Percentiles rank a stretch among this genome's conserved stretches.
Evolutionary conservation across 2,797 vertebrate genomes (phyloP).

Genomic region (Darevskia mixta): DNA sequence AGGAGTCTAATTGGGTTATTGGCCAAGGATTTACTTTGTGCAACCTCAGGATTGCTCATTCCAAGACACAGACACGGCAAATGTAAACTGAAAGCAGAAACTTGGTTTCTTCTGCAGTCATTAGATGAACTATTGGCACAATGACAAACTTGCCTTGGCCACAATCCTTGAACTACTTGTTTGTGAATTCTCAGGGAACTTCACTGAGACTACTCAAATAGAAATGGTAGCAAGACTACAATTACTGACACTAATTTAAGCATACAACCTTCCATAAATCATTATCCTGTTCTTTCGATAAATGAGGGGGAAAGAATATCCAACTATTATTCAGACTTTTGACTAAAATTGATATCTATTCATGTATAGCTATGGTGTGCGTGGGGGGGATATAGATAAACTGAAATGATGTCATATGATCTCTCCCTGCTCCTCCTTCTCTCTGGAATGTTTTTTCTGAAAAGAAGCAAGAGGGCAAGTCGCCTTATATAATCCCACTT

Average conservation of each 20-base stretch:
- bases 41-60: constrained; percentile 40
- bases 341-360: background rate
- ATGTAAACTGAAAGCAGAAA: background rate
- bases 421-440: background rate
- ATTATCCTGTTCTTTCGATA: background rate
- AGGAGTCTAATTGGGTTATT: background rate
- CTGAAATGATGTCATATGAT: background rate
- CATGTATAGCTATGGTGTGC: background rate
- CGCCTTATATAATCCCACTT: background rate
- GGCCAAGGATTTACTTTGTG: accelerated
- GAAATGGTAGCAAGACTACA: background rate
- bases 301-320: accelerated
- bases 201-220: background rate
- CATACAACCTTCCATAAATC: background rate
- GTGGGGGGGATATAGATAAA: background rate
- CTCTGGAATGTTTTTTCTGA: background rate
- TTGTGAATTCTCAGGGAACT: background rate
- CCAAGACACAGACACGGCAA: constrained; percentile 3
- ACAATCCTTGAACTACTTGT: background rate
- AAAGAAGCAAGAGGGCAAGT: background rate
- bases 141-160: background rate
- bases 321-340: background rate
- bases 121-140: background rate
- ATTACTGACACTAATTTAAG: background rate
- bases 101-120: background rate